Conservation (phyloP, 2,888 invertebrate genomes). For the Eupsilia transversa region DNA sequence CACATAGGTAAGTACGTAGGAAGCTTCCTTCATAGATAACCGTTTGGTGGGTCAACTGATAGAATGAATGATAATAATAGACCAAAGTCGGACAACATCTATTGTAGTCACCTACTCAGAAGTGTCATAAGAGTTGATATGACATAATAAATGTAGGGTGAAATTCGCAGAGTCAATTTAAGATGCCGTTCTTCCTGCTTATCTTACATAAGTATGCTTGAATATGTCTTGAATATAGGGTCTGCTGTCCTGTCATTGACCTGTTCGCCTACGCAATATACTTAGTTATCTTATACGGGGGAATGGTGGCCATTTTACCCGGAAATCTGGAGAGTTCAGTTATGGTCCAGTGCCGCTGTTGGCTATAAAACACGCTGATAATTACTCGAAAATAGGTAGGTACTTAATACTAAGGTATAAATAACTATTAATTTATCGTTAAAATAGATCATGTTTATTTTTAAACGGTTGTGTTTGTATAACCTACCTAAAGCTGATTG, state of each 20-base stretch:
- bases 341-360: neutral
- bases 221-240: neutral
- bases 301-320: neutral
- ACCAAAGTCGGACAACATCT: slow-evolving; percentile 35
- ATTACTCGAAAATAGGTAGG: neutral
- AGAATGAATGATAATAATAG: slow-evolving; percentile 35
- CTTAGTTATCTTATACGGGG: neutral
- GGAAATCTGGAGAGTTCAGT: too few species aligned
- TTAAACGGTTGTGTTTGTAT: neutral
- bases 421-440: neutral
- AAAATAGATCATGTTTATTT: slow-evolving; percentile 7
- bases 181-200: neutral
- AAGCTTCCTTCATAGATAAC: slow-evolving; percentile 39
- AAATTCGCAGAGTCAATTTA: slow-evolving; percentile 36
- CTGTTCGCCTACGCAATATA: neutral
- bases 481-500: slow-evolving; percentile 11
- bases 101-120: slow-evolving; percentile 5
- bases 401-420: neutral
- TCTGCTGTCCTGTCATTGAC: slow-evolving; percentile 2
- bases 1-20: neutral
- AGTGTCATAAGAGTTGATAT: neutral
- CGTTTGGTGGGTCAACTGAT: slow-evolving; percentile 46
- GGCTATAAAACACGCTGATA: neutral
- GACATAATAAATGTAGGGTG: slow-evolving; percentile 35
- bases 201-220: slow-evolving; percentile 11